Evolutionary conservation across 2,888 invertebrate genomes (phyloP), one percentile per base, ranked within the genome.

Genomic region (Folsomia manolachei): DNA sequence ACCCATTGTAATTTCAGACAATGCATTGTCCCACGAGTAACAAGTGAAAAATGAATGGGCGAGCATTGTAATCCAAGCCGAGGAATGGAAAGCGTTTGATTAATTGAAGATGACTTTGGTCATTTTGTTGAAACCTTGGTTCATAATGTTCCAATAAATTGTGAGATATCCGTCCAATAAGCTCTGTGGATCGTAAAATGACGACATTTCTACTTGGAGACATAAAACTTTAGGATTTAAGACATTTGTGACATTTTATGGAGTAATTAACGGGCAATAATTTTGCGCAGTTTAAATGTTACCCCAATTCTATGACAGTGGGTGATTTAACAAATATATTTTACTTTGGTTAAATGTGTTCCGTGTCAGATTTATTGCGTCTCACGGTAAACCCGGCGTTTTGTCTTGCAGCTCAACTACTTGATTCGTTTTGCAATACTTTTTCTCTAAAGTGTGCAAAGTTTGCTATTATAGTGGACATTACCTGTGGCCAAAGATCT

Each of bases 51-150:
- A 56, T 56, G 56, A 56, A 56, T 56, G 56, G 4, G 56, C 4
- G 4, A 7, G 11, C 56, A n/a, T 56, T 56, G 56, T 18, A 18
- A 19, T 56, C n/a, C 7, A 56, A 56, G 7, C n/a, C n/a, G 56
- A 56, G 21, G 19, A 21, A 56, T 56, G 18, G 56, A 19, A 19
- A 19, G 56, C 18, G 39, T 56, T 56, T 56, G 18, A 56, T 7
- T 19, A 56, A 56, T 56, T 56, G 56, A 21, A n/a, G 56, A 18
- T 56, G 21, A 56, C 56, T 56, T n/a, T 56, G 56, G 56, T 56
- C 56, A 56, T 56, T 56, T 56, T 19, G 19, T 7, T 18, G 51
- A 18, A 51, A 9, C 51, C 18, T 18, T 51, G 9, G 9, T 18
- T 18, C 18, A 51, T 51, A 51, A 51, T 51, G 9, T 51, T 51